Conservation (phyloP, 2,113 vertebrate species). For the Pelodiscus sinensis region DNA sequence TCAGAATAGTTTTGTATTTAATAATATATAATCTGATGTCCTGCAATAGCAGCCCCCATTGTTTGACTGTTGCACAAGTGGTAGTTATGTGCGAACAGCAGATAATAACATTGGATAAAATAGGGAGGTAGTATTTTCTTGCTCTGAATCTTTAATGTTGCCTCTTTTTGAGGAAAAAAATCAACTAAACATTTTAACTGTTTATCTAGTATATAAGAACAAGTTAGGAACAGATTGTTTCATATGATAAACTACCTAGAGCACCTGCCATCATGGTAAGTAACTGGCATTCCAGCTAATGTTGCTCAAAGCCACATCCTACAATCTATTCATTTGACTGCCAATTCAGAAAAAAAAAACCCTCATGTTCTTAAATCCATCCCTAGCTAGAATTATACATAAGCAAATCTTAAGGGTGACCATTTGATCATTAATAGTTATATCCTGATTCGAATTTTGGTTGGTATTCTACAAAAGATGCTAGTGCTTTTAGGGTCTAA, state of each 20-base stretch:
- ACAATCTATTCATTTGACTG: fast-evolving
- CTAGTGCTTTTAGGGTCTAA: not conserved
- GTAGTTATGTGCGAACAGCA: not conserved
- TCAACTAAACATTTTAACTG: not conserved
- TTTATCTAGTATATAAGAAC: not conserved
- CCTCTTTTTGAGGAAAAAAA: not conserved
- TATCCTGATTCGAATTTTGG: not conserved
- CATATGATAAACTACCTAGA: not conserved
- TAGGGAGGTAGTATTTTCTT: not conserved
- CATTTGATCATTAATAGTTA: not conserved
- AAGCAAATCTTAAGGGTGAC: not conserved
- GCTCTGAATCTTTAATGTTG: not conserved
- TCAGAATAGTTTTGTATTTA: not conserved
- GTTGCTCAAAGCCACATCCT: not conserved
- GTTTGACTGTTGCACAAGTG: not conserved
- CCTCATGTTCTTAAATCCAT: not conserved
- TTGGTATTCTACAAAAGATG: not conserved
- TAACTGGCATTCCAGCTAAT: not conserved
- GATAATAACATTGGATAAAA: not conserved
- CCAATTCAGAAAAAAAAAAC: not conserved
- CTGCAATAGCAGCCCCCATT: not conserved
- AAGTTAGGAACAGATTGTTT: not conserved
- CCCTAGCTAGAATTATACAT: not conserved
- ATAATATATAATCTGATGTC: not conserved
- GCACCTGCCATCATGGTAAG: not conserved